Evolutionary conservation across 2,888 invertebrate species (phyloP), one percentile per base, ranked within the genome.

Genomic region (Orchestes rusci): DNA sequence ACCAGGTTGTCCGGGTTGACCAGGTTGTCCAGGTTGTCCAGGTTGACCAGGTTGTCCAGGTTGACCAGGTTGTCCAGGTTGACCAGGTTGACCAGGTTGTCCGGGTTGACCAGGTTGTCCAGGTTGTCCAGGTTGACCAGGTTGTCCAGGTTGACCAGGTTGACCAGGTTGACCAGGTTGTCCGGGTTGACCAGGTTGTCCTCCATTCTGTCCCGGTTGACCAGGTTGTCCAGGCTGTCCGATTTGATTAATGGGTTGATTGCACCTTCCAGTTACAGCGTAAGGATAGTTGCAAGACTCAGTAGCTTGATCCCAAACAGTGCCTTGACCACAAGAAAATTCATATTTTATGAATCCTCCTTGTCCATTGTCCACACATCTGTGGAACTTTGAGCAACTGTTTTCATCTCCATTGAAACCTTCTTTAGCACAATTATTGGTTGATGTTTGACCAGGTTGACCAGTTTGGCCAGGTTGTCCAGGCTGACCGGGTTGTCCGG

Each of bases 251-350:
- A n/a, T n/a, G n/a, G n/a, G n/a, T n/a, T n/a, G n/a, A 17, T 47
- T 51, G n/a, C 63, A 62, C 51, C 53, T 59, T 28, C 61, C 60
- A 16, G 31, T 43, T 23, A 76, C 77, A 45, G 76, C 74, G 72
- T 77, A 77, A 23, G 76, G 74, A 63, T 87, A 77, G 65, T 87
- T 86, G 63, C 89, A 89, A 38, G 80, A 74, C 60, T 76, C 70
- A 43, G 77, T 66, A 39, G 71, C 68, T 42, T 77, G 73, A 67
- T 85, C 84, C 86, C 87, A 88, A 28, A 82, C 79, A 4, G 87
- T 88, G 37, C 84, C 84, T 44, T 81, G 75, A 2, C 79, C 81
- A 64, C 88, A 88, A n/a, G 69, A 70, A 63, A 84, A 88, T 48
- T 84, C 80, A 60, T 82, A 81, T 66, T 76, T 79, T 35, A 68